These are phyloP conservation scores for Fopius arisanus DNA, from an alignment of 1,140 invertebrate genomes.

Conservation along the genomic window DNA sequence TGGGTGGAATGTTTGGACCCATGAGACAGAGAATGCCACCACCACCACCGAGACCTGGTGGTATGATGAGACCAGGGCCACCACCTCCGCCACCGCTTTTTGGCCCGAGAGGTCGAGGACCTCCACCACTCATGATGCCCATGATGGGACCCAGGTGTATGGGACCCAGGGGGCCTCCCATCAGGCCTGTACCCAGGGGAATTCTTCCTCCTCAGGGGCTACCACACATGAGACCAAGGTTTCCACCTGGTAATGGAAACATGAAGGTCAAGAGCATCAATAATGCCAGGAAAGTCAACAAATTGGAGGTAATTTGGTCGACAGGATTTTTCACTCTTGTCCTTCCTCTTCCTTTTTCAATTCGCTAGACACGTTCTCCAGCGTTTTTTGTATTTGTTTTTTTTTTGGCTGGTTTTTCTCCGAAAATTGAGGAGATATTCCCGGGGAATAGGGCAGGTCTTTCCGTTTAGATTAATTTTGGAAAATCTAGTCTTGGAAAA, in stretches of 20 bases:
- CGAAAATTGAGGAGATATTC: too few species aligned
- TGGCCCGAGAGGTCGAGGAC: constrained; percentile 42
- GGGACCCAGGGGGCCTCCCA: constrained; percentile 44
- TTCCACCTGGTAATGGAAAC: constrained; percentile 40
- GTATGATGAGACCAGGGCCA: constrained; percentile 39
- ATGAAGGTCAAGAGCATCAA: constrained; percentile 45
- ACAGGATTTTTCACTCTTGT: neutral
- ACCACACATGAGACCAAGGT: constrained; percentile 51
- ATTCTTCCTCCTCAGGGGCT: constrained; percentile 35
- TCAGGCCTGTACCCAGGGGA: constrained; percentile 45
- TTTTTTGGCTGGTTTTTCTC: too few species aligned
- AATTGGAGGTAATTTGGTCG: constrained; percentile 46
- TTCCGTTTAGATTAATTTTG: too few species aligned
- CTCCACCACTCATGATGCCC: constrained; percentile 36
- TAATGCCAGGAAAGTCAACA: constrained; percentile 48
- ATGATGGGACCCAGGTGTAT: constrained; percentile 46
- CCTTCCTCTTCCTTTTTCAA: too few species aligned
- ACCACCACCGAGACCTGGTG: constrained; percentile 29
- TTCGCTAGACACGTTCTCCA: too few species aligned
- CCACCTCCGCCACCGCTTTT: constrained; percentile 42
- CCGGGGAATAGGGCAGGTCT: too few species aligned
- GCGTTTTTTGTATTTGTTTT: too few species aligned
- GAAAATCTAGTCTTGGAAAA: neutral
- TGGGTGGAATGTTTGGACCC: constrained; percentile 43
- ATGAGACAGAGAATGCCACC: constrained; percentile 44